These are phyloP conservation scores for Pristionchus japonicus DNA, from an alignment of 2,888 invertebrate genomes.

Conservation along the genomic window DNA sequence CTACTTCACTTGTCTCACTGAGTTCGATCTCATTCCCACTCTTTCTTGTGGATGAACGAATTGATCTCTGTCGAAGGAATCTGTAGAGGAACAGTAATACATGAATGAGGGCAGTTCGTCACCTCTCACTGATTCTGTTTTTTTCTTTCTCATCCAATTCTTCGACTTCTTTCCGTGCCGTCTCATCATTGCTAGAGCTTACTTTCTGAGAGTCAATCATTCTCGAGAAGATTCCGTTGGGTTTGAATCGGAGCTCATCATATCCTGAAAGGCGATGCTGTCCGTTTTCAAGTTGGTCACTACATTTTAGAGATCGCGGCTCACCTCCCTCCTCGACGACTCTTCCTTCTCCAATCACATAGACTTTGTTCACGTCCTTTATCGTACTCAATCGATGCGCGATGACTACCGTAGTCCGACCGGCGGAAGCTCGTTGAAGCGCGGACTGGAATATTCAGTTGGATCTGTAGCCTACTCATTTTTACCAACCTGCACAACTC, in stretches of 20 bases:
- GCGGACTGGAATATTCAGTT: not conserved
- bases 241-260: not conserved
- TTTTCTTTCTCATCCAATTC: not conserved
- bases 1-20: not conserved
- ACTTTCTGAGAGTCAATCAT: constrained; percentile 10
- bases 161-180: not conserved
- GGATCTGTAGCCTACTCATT: no score
- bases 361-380: constrained; percentile 2
- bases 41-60: not conserved
- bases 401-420: constrained; percentile 40
- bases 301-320: no score
- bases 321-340: constrained; percentile 37
- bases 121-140: not conserved
- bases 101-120: not conserved
- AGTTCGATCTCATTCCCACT: not conserved
- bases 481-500: not conserved
- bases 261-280: no score
- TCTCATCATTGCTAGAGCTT: not conserved
- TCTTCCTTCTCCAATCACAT: constrained; percentile 31
- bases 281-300: no score
- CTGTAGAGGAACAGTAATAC: no score
- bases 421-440: not conserved
- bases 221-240: not conserved
- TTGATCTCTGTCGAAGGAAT: not conserved
- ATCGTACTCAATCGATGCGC: constrained; percentile 42